These are phyloP conservation scores for Argopecten irradians DNA, from an alignment of 1,140 invertebrate species.

Conservation along the genomic window DNA sequence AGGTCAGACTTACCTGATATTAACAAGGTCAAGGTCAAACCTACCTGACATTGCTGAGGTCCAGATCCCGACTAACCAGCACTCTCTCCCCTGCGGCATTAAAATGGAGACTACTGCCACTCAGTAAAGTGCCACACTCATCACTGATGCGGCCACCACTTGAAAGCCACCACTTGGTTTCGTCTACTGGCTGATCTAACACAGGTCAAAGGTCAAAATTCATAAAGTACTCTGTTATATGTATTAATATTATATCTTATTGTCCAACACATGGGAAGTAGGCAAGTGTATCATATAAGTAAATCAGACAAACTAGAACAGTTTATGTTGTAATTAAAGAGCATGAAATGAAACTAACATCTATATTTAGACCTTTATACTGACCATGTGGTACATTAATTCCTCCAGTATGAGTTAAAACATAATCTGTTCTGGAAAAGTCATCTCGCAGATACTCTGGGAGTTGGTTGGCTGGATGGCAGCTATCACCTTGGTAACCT, in stretches of 20 bases:
- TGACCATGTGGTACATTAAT: slow-evolving; percentile 11
- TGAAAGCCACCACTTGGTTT: slow-evolving; percentile 66
- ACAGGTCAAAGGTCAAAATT: neutral
- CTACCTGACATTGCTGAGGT: slow-evolving; percentile 76
- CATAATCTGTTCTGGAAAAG: slow-evolving; percentile 61
- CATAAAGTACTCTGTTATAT: too few species aligned
- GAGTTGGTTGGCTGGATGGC: slow-evolving; percentile 58
- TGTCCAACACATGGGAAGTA: too few species aligned
- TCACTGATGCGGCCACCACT: slow-evolving; percentile 68
- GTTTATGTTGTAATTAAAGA: too few species aligned
- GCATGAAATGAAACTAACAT: too few species aligned
- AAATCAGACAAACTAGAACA: too few species aligned
- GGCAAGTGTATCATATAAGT: too few species aligned
- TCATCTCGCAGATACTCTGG: slow-evolving; percentile 74
- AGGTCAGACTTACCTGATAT: slow-evolving; percentile 72
- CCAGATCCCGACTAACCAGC: slow-evolving; percentile 74
- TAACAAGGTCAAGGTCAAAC: slow-evolving; percentile 69
- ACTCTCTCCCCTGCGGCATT: slow-evolving; percentile 73
- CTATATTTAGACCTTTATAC: neutral
- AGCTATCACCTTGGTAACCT: slow-evolving; percentile 72
- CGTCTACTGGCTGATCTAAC: slow-evolving; percentile 53
- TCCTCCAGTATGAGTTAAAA: neutral
- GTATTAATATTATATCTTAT: too few species aligned
- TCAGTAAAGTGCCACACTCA: slow-evolving; percentile 71
- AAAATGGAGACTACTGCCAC: slow-evolving; percentile 73